Percentiles rank a stretch among this genome's conserved stretches.
These are phyloP conservation scores for Nyctibius grandis DNA, from an alignment of 2,797 vertebrate genomes.

Conservation along the genomic window DNA sequence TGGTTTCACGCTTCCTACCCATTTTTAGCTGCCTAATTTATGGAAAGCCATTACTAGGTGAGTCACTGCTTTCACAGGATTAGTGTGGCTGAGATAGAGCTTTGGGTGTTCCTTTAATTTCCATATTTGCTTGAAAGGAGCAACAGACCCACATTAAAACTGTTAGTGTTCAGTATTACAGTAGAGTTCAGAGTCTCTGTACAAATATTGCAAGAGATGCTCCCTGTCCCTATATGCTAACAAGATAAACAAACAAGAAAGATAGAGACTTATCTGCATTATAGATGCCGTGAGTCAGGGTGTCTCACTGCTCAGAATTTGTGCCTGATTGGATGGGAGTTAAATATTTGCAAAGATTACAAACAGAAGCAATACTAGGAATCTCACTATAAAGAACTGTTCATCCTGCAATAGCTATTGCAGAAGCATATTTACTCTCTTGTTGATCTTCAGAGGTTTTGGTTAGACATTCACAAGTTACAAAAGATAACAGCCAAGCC, in stretches of 20 bases:
- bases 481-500: neutral
- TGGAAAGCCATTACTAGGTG: slow-evolving; percentile 45
- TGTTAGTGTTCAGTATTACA: neutral
- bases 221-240: neutral
- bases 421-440: neutral
- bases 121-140: slow-evolving; percentile 25
- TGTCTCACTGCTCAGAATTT: neutral
- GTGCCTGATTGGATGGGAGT: neutral
- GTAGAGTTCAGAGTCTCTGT: neutral
- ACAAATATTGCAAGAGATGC: neutral
- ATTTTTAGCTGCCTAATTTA: slow-evolving; percentile 60
- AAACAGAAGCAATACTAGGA: neutral
- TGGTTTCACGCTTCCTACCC: slow-evolving; percentile 48
- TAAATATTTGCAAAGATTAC: neutral
- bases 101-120: slow-evolving; percentile 26
- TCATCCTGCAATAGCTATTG: neutral
- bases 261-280: neutral
- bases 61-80: slow-evolving; percentile 59
- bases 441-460: neutral
- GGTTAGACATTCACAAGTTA: neutral
- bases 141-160: neutral
- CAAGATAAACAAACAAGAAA: neutral
- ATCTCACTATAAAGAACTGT: neutral
- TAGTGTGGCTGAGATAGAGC: slow-evolving; percentile 12
- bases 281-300: neutral